Evolutionary conservation across 2,797 vertebrate species (phyloP), one percentile per base, ranked within the genome.

Genomic region (Delichon dasypus): DNA sequence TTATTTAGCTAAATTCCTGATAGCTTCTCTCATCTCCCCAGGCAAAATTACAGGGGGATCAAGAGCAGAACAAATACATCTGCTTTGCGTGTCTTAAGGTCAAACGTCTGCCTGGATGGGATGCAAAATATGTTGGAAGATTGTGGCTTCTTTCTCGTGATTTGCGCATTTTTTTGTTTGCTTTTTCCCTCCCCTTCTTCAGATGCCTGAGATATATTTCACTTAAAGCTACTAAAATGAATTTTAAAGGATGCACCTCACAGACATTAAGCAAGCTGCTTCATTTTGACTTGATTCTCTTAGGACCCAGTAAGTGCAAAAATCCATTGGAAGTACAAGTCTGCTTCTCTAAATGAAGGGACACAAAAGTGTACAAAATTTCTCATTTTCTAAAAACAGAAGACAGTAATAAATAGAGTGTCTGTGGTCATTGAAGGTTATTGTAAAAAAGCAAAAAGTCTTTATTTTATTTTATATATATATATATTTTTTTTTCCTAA

Each of bases 71-170:
- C 70, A 77, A 79, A 90, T 70, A 53, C 75, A 68, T 79, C 47
- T 85, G 85, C 47, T 95, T 93, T 71, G 81, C 66, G 85, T 70
- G 66, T 92, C 93, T 85, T 83, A 71, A 95, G 90, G 88, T 87
- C 68, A 96, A 93, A 93, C 65, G 77, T 83, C 79, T 94, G 82
- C 57, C 65, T 78, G 68, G 90, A 87, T 15, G 7, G 54, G 80
- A 90, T 77, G 53, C 15, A 81, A 95, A 94, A 44, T 72, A 90
- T 34, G 34, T 73, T 90, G 53, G 68, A 90, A 89, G 30, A 67
- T 5, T 87, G 36, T 54, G 36, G 30, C 25, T 76, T 91, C 29
- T 75, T 93, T 72, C 34, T 85, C 47, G 80, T 74, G 12, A 61
- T 25, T 93, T 88, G 11, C 11, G 38, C 32, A 4, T 21, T 16